Evolutionary conservation across 2,113 vertebrate genomes (phyloP).

Genomic region (Lepus europaeus): DNA sequence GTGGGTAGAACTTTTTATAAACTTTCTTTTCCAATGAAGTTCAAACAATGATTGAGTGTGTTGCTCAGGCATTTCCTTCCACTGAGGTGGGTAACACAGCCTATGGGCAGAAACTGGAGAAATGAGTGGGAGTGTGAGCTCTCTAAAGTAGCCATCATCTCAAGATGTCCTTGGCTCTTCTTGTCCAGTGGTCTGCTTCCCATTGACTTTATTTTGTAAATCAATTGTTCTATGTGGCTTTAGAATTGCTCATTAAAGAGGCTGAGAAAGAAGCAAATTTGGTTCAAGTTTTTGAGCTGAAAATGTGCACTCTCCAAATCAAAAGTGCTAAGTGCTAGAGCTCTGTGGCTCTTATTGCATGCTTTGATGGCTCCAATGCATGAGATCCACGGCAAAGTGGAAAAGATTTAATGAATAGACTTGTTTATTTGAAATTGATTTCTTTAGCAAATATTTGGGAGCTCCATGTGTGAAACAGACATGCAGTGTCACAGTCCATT

Average conservation of each 20-base stretch:
- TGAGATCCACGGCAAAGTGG: slow-evolving; percentile 23
- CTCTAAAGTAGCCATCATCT: background rate
- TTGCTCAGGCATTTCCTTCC: background rate
- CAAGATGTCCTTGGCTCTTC: background rate
- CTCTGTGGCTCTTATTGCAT: background rate
- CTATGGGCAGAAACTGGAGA: background rate
- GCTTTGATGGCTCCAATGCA: background rate
- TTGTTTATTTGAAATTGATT: slow-evolving; percentile 76
- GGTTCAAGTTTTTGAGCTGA: slow-evolving; percentile 36
- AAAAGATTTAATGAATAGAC: slow-evolving; percentile 63
- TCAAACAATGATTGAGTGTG: background rate
- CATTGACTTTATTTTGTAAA: slow-evolving; percentile 47
- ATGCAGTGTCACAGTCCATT: slow-evolving; percentile 70
- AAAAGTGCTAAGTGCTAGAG: background rate
- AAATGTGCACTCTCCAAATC: background rate
- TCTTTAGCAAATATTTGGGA: slow-evolving; percentile 55
- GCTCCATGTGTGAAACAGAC: slow-evolving; percentile 15
- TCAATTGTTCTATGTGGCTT: slow-evolving; percentile 55
- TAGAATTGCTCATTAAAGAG: slow-evolving; percentile 69
- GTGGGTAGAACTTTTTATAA: slow-evolving; percentile 81
- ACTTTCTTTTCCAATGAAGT: slow-evolving; percentile 53
- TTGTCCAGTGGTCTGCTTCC: background rate
- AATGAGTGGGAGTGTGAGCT: background rate
- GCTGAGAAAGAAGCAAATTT: slow-evolving; percentile 60
- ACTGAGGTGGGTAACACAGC: background rate